Evolutionary conservation across 2,888 invertebrate genomes (phyloP).

Genomic region (Drosophila trichaetosa): DNA sequence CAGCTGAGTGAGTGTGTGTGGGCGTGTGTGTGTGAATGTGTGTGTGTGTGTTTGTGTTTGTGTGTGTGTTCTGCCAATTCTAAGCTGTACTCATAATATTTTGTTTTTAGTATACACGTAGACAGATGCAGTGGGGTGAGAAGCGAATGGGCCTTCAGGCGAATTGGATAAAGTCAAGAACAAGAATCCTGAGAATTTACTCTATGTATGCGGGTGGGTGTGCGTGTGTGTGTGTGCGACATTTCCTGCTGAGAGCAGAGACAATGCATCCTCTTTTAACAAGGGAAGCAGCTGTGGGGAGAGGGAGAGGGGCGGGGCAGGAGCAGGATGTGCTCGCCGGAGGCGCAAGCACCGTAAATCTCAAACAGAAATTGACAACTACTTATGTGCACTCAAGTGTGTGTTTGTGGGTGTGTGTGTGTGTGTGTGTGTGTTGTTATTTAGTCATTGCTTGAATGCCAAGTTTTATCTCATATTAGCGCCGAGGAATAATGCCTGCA

Average conservation of each 20-base stretch:
- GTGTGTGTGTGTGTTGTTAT: conserved; percentile 18
- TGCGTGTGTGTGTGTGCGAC: conserved; percentile 13
- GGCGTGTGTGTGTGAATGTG: neutral
- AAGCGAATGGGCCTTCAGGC: conserved; percentile 45
- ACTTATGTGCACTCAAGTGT: conserved; percentile 58
- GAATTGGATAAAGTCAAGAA: conserved; percentile 61
- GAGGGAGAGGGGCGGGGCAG: neutral
- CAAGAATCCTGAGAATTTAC: conserved; percentile 27
- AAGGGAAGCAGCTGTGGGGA: conserved; percentile 41
- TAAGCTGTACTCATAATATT: conserved; percentile 56
- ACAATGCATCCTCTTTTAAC: conserved; percentile 67
- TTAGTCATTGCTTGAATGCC: conserved; percentile 17
- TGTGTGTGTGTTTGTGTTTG: neutral
- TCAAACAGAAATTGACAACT: conserved; percentile 65
- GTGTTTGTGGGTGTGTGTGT: conserved; percentile 17
- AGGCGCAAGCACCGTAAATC: conserved; percentile 62
- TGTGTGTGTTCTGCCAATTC: conserved; percentile 11
- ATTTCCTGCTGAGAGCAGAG: conserved; percentile 35
- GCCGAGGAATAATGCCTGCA: conserved; percentile 40
- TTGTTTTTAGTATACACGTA: conserved; percentile 36
- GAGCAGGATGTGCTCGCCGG: conserved; percentile 57
- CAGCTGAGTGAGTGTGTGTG: neutral
- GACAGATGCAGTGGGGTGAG: conserved; percentile 19
- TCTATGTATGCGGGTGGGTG: neutral
- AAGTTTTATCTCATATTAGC: conserved; percentile 55